These are phyloP conservation scores for Pseudococcus longispinus DNA, from an alignment of 2,888 invertebrate species.

Conservation along the genomic window DNA sequence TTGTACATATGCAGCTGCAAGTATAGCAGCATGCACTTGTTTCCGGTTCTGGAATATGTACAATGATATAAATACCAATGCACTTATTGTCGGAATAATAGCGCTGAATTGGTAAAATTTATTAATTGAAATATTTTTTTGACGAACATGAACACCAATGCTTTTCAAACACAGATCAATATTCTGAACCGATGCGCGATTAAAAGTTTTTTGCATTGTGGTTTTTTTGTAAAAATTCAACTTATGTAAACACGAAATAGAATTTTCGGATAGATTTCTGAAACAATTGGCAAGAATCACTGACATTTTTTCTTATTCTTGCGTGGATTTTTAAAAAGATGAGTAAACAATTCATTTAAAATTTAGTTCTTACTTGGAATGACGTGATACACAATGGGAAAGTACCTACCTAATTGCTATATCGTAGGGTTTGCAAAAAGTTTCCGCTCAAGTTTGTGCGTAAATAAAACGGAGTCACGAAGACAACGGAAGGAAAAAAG, in stretches of 20 bases:
- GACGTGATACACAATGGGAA: too few relatives aligned
- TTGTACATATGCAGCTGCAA: background rate
- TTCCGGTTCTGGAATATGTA: background rate
- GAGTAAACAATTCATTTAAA: too few relatives aligned
- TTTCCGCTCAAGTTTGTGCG: too few relatives aligned
- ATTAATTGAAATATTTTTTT: background rate
- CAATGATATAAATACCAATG: background rate
- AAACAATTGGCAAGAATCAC: background rate
- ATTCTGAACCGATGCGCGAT: background rate
- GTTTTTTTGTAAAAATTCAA: background rate
- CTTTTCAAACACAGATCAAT: background rate
- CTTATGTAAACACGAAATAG: background rate
- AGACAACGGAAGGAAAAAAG: too few relatives aligned
- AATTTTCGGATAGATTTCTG: background rate
- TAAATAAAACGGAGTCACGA: too few relatives aligned
- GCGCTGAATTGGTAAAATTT: background rate
- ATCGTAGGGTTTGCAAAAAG: too few relatives aligned
- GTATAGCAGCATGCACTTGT: background rate
- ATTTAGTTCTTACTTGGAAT: too few relatives aligned
- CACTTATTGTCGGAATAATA: background rate
- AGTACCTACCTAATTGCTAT: too few relatives aligned
- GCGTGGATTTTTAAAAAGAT: background rate
- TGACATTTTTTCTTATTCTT: background rate
- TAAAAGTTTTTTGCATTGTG: background rate
- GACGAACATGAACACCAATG: background rate